A percentile compares a stretch with the other conserved stretches of the same genome.
These are phyloP conservation scores for Drosophila kambysellisi DNA, from an alignment of 2,888 invertebrate species.

Conservation along the genomic window DNA sequence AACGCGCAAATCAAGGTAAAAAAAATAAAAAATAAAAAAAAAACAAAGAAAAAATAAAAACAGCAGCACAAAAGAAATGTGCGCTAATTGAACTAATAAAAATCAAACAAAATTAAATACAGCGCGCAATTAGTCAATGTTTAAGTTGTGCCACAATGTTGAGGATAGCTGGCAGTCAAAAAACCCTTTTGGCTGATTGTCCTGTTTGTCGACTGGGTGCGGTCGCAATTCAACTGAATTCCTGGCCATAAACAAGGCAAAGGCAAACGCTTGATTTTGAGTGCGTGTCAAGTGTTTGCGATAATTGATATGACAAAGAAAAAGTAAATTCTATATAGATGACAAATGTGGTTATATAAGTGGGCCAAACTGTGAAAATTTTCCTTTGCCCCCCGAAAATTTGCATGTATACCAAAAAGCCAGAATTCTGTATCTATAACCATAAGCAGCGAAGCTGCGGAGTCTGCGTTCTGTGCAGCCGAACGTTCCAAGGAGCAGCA, in stretches of 20 bases:
- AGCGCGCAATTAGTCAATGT: constrained; percentile 12
- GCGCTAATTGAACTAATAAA: constrained; percentile 32
- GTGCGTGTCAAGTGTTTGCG: constrained; percentile 55
- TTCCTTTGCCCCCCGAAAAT: constrained; percentile 52
- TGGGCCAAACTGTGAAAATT: constrained; percentile 67
- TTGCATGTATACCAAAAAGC: constrained; percentile 82
- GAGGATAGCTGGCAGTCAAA: constrained; percentile 34
- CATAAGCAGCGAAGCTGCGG: constrained; percentile 72
- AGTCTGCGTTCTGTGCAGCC: constrained; percentile 82
- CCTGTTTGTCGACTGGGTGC: constrained; percentile 58
- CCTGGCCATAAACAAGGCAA: constrained; percentile 34
- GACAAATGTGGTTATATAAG: constrained; percentile 72
- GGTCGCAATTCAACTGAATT: constrained; percentile 55
- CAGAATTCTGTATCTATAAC: constrained; percentile 81
- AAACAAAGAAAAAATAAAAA: constrained; percentile 17
- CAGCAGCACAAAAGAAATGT: background rate
- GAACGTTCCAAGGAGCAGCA: constrained; percentile 40
- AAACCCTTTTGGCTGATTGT: constrained; percentile 49
- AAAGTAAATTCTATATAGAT: constrained; percentile 21
- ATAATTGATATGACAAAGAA: constrained; percentile 33
- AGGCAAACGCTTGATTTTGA: constrained; percentile 59
- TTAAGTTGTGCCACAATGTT: background rate
- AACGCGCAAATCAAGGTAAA: constrained; percentile 69
- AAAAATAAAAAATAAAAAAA: constrained; percentile 4
- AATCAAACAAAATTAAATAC: constrained; percentile 33